Percentiles rank a stretch among this genome's conserved stretches.
Evolutionary conservation across 2,888 invertebrate genomes (phyloP).

Genomic region (Tenthredo mesomela): DNA sequence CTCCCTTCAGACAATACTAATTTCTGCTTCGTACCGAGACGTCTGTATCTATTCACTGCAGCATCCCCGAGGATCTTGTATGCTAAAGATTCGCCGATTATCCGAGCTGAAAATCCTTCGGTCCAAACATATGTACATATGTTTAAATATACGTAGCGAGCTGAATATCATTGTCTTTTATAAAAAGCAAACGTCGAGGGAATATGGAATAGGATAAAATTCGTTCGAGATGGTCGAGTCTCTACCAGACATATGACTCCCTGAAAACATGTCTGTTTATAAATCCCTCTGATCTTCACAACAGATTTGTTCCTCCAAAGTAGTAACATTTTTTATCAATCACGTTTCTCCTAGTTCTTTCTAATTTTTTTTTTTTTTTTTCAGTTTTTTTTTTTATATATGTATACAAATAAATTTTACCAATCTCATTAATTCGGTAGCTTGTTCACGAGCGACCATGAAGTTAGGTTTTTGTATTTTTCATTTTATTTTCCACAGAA

Average conservation of each 20-base stretch:
- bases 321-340: background rate
- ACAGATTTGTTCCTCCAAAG: background rate
- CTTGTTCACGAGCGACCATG: constrained; percentile 16
- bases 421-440: constrained; percentile 19
- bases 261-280: background rate
- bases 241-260: background rate
- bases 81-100: background rate
- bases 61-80: background rate
- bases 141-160: background rate
- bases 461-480: background rate
- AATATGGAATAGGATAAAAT: constrained; percentile 8
- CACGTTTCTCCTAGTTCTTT: background rate
- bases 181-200: background rate
- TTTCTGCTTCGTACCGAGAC: background rate
- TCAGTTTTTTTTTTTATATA: background rate
- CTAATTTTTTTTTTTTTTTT: background rate
- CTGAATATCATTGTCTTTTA: constrained; percentile 14
- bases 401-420: background rate
- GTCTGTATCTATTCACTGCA: background rate
- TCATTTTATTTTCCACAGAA: constrained; percentile 14
- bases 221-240: background rate
- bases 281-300: background rate
- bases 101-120: background rate
- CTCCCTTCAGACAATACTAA: background rate
- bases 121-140: background rate